Conservation (phyloP, 2,113 vertebrate genomes). For the Turdus rufiventris region DNA sequence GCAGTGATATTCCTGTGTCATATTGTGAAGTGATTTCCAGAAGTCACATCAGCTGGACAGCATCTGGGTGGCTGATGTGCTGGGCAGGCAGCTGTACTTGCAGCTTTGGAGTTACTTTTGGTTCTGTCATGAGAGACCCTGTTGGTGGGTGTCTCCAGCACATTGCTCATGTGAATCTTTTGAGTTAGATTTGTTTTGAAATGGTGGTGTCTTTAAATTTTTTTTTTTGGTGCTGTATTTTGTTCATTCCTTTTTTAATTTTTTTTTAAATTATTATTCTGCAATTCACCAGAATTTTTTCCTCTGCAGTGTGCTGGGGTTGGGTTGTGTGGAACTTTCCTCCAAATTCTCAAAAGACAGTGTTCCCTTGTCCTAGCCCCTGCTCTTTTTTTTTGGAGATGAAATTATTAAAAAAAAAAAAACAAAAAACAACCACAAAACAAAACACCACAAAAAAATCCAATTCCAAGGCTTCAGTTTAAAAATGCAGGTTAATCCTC, state of each 20-base stretch:
- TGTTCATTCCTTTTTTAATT: neutral
- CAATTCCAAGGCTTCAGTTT: slow-evolving; percentile 55
- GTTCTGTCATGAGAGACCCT: neutral
- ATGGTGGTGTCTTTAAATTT: neutral
- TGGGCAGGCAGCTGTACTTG: neutral
- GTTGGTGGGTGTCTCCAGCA: neutral
- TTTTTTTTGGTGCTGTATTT: neutral
- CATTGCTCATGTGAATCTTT: neutral
- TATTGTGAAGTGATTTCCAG: neutral
- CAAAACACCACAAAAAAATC: neutral
- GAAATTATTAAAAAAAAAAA: neutral
- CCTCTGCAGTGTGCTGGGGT: rapidly evolving
- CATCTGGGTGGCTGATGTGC: neutral
- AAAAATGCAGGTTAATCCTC: slow-evolving; percentile 76
- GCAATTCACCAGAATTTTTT: neutral
- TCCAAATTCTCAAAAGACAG: neutral
- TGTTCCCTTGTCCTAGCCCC: neutral
- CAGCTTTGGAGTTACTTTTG: neutral
- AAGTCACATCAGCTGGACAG: neutral
- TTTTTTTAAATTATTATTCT: neutral
- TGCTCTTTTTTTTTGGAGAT: slow-evolving; percentile 37
- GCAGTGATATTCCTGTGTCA: neutral
- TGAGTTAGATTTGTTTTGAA: neutral
- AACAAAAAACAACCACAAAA: neutral
- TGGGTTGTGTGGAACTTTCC: neutral